Evolutionary conservation across 1,140 invertebrate genomes (phyloP), one percentile per base, ranked within the genome.

Genomic region (Cepaea nemoralis): DNA sequence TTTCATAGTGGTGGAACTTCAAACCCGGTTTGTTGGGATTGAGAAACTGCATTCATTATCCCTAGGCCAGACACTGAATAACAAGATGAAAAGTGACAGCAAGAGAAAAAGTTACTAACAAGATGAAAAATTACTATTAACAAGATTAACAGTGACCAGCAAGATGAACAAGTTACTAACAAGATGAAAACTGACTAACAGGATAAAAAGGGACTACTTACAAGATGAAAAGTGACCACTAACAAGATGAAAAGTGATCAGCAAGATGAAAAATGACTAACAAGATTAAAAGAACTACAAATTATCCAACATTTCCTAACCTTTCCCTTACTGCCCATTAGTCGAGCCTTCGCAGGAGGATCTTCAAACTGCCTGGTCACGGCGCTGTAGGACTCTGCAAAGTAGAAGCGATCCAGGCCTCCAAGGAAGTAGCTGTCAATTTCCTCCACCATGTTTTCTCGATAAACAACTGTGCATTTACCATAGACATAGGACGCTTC

Each of bases 391-490:
- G 93, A 92, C 91, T 95, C 93, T 35, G 91, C 92, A 86, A 96
- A 97, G 90, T 96, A 96, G 92, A 96, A 96, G 74, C 95, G 91
- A 87, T 94, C 92, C 0, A 94, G 94, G 27, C 95, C 95, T 79
- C 83, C 87, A 6, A 90, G 86, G n/a, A 94, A 92, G 94, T 95
- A 96, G 14, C 93, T 91, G n/a, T 93, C 91, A 8, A 76, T n/a
- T n/a, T 39, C 27, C 1, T 73, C 71, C 55, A 91, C 84, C 22
- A 94, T 82, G 84, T 94, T 93, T 48, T 94, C 94, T 33, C 91
- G 89, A 83, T 93, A 94, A 0, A 92, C 86, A 12, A 95, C 91
- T 83, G 92, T 92, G 89, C 94, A 95, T 89, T 94, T 94, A 16
- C 94, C 94, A n/a, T 86, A 84, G 14, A 95, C 93, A 39, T 91